Conservation (phyloP, 2,888 invertebrate genomes). For the Tillus elongatus region DNA sequence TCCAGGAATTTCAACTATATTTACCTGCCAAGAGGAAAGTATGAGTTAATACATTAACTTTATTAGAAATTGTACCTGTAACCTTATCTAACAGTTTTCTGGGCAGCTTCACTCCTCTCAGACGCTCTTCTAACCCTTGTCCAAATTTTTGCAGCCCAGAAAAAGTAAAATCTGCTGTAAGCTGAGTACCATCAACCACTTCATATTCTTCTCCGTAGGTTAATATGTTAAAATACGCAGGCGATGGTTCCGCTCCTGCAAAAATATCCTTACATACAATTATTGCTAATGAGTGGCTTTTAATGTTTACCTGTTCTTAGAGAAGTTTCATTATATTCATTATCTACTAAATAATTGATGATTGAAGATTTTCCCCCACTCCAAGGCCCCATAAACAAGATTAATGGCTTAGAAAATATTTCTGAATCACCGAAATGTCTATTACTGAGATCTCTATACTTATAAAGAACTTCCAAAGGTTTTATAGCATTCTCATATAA, state of each 20-base stretch:
- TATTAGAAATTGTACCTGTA: conserved; percentile 21
- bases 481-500: conserved; percentile 81
- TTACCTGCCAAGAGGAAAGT: conserved; percentile 59
- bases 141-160: conserved; percentile 92
- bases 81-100: conserved; percentile 84
- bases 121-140: conserved; percentile 80
- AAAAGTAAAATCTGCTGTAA: conserved; percentile 93
- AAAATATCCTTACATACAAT: no score
- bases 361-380: conserved; percentile 93
- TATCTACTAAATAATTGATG: conserved; percentile 82
- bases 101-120: conserved; percentile 71
- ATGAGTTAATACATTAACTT: conserved; percentile 11
- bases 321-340: conserved; percentile 74
- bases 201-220: conserved; percentile 82
- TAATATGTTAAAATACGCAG: conserved; percentile 84
- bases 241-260: conserved; percentile 86
- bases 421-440: conserved; percentile 89
- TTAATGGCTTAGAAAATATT: conserved; percentile 87
- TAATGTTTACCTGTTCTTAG: conserved; percentile 80
- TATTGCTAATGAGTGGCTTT: not conserved
- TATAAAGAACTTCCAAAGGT: conserved; percentile 82
- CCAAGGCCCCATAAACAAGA: conserved; percentile 94
- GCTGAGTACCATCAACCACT: conserved; percentile 81
- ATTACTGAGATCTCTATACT: conserved; percentile 85
- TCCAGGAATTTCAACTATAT: conserved; percentile 92